A percentile compares a stretch with the other conserved stretches of the same genome.
These are phyloP conservation scores for Blastobasis adustella DNA, from an alignment of 2,888 invertebrate genomes.

Conservation along the genomic window DNA sequence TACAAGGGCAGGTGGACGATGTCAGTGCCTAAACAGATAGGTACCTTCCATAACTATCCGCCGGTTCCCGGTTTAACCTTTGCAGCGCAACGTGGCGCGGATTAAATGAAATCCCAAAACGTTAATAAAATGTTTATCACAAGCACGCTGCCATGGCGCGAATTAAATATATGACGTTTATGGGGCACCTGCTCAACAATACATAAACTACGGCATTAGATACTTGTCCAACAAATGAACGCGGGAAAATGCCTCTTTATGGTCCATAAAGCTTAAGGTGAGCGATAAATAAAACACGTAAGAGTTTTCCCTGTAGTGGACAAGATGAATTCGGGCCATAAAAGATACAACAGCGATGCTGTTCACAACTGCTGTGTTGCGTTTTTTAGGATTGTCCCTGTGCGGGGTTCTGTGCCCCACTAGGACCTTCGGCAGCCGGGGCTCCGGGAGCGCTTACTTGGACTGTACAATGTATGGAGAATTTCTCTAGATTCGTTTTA, in stretches of 20 bases:
- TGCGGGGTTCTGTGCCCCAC: no score
- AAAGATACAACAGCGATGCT: constrained; percentile 1
- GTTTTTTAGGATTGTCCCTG: no score
- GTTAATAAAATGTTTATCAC: constrained; percentile 28
- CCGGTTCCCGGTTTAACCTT: no score
- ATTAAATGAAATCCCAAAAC: constrained; percentile 6
- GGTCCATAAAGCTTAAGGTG: constrained; percentile 40
- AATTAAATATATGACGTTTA: constrained; percentile 32
- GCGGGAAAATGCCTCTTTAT: constrained; percentile 29
- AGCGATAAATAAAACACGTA: constrained; percentile 34
- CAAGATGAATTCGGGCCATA: constrained; percentile 22
- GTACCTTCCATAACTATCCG: no score
- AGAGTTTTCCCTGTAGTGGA: constrained; percentile 26
- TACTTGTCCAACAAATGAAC: constrained; percentile 32
- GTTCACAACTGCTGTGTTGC: no score
- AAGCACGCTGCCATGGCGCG: constrained; percentile 12
- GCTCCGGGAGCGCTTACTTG: no score
- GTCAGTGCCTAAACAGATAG: no score
- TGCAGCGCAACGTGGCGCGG: no score
- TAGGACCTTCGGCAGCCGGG: no score
- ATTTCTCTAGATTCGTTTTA: no score
- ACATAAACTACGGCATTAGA: constrained; percentile 21
- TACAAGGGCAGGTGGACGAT: no score
- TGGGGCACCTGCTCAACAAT: constrained; percentile 25
- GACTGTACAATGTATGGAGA: no score